A percentile compares a stretch with the other conserved stretches of the same genome.
Conservation (phyloP, 2,888 invertebrate genomes). For the Alviniconcha strummeri region DNA sequence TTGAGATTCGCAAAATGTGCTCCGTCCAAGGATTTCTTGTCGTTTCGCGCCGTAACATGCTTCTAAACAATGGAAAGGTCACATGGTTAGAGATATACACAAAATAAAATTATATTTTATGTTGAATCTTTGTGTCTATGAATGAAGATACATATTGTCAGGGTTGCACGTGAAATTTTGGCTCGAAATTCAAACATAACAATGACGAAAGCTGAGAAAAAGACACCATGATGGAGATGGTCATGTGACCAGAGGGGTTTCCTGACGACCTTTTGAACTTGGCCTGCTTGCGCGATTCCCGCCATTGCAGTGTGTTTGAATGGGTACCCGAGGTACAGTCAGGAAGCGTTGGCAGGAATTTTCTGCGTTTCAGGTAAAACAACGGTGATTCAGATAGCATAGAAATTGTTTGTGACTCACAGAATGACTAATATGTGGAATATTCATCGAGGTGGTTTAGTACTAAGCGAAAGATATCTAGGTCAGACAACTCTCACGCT, state of each 20-base stretch:
- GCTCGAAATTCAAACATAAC: conserved; percentile 62
- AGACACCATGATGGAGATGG: conserved; percentile 63
- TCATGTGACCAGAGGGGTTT: conserved; percentile 67
- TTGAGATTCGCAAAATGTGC: conserved; percentile 59
- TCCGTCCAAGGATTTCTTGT: conserved; percentile 44
- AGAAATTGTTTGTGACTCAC: not conserved
- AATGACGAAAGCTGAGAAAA: conserved; percentile 61
- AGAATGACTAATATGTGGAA: not conserved
- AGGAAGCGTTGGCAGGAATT: not conserved
- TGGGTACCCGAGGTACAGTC: not conserved
- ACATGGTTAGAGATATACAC: conserved; percentile 30
- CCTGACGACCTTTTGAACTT: conserved; percentile 66
- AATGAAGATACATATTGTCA: conserved; percentile 25
- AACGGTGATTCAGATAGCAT: not conserved
- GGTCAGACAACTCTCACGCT: conserved; percentile 15
- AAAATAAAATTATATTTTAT: conserved; percentile 26
- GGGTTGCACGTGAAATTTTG: conserved; percentile 58
- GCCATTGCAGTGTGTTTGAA: conserved; percentile 37
- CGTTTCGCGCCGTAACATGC: conserved; percentile 47
- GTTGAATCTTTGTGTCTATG: conserved; percentile 12
- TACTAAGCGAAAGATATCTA: not conserved
- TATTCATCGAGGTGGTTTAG: not conserved
- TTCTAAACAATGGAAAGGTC: conserved; percentile 34
- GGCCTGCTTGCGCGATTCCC: conserved; percentile 48
- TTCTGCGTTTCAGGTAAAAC: conserved; percentile 10